Evolutionary conservation across 2,888 invertebrate species (phyloP).

Genomic region (Bhutanitis thaidina): DNA sequence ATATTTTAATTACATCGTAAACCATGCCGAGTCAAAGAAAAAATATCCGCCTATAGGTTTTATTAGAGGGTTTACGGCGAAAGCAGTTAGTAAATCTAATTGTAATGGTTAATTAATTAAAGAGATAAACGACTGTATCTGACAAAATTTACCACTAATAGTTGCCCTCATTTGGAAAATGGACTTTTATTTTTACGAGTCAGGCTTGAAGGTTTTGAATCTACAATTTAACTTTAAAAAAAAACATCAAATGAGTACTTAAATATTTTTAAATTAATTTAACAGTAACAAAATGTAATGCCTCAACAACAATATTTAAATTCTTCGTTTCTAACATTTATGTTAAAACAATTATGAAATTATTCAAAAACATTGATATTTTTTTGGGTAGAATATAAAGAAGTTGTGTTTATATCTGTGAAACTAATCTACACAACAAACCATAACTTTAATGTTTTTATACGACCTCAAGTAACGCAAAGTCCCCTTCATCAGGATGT

Average conservation of each 20-base stretch:
- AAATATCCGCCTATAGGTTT: neutral
- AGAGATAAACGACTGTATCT: constrained; percentile 17
- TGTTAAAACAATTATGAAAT: no score
- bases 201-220: neutral
- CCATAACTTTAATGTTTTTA: neutral
- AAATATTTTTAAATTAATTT: no score
- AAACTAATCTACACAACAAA: no score
- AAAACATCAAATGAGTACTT: no score
- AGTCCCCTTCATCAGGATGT: constrained; percentile 1
- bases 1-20: neutral
- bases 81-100: constrained; percentile 12
- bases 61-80: constrained; percentile 1
- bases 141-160: constrained; percentile 4
- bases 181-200: constrained; percentile 3
- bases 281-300: no score
- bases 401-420: no score
- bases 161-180: constrained; percentile 5
- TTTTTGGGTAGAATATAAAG: no score
- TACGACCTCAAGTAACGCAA: neutral
- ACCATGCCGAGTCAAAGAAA: neutral
- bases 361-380: no score
- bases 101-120: constrained; percentile 21
- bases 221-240: no score
- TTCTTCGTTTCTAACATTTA: no score
- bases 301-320: no score